Percentiles rank a stretch among this genome's conserved stretches.
phyloP scores from a whole-genome alignment of 2,888 invertebrate genomes.

The Microctonus brassicae region DNA sequence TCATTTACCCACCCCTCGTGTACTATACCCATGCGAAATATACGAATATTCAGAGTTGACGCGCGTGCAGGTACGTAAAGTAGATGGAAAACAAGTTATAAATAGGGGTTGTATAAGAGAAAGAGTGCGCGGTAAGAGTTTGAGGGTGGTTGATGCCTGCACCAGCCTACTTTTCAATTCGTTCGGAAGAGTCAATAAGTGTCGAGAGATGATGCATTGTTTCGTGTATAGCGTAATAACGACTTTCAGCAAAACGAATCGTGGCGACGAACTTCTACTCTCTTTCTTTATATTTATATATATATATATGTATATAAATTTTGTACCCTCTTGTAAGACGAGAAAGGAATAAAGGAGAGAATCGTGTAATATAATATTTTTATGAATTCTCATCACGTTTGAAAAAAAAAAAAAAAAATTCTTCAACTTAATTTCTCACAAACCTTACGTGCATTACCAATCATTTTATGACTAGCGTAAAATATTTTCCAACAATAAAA shows the following conservation, averaged over 20 bases:
- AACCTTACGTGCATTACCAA: not conserved
- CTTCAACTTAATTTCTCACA: not conserved
- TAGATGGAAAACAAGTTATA: slow-evolving; percentile 24
- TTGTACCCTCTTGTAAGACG: not conserved
- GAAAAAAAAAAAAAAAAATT: slow-evolving; percentile 7
- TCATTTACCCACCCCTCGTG: slow-evolving; percentile 45
- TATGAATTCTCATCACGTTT: slow-evolving; percentile 29
- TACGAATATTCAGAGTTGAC: not conserved
- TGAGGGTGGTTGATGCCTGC: not conserved
- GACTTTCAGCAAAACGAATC: slow-evolving; percentile 16
- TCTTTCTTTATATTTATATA: too few relatives aligned
- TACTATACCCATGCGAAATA: not conserved
- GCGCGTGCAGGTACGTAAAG: slow-evolving; percentile 32
- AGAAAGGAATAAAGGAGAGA: not conserved
- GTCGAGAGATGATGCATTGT: slow-evolving; percentile 66
- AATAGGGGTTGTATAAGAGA: slow-evolving; percentile 31
- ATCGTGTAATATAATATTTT: not conserved
- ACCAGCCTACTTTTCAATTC: slow-evolving; percentile 66
- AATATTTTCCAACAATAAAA: not conserved
- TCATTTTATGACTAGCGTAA: not conserved
- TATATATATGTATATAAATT: not conserved
- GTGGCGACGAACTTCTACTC: not conserved
- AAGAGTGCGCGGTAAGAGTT: not conserved
- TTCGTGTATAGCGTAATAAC: slow-evolving; percentile 32
- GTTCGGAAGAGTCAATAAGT: slow-evolving; percentile 67